Base-by-base conservation (phyloP, 1,140 invertebrate genomes). In the Theocolax elegans region DNA sequence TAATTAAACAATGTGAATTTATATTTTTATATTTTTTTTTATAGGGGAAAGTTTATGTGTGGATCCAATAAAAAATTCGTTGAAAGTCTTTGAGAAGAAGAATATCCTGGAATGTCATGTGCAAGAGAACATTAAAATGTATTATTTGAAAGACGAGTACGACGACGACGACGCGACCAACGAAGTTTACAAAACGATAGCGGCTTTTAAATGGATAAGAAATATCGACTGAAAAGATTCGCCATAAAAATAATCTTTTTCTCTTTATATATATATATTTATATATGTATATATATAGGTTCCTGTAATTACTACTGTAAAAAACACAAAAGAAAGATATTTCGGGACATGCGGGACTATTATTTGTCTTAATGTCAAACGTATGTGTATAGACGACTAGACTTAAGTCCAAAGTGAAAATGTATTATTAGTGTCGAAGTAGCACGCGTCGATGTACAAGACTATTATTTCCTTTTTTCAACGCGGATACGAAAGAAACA, bases 21-120 rank as follows among this genome's bases (percentile, higher is more conserved):
- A 35, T 35, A 10, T 35, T 35, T 35, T 6, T 6, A 35, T 35
- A 48, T 31, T 53, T 72, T 76, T 78, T 79, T 73, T 85, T 87
- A 58, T 81, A 96, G 94, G 90, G 72, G 95, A 96, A 85, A 92
- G 93, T 81, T 88, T 94, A 31, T 92, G 92, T 21, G 89, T 92
- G 3, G 93, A 95, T 79, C 90, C 93, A 0, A 90, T 96, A 38
- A 91, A 91, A 77, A 95, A 95, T 83, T 92, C 93, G 42, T 80
- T 95, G 10, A 92, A 92, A 73, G 77, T 95, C 2, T 90, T 94
- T 46, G 89, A 94, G 76, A 90, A 92, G 72, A 93, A 92, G 91
- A 89, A 91, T 63, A 87, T 94, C 13, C 78, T 95, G 27, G 92
- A 95, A 64, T 89, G 91, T 79, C 89, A 91, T 79, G 86, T 87